Percentiles rank a stretch among this genome's conserved stretches.
phyloP scores from a whole-genome alignment of 2,888 invertebrate genomes.

The Hemithea aestivaria region DNA sequence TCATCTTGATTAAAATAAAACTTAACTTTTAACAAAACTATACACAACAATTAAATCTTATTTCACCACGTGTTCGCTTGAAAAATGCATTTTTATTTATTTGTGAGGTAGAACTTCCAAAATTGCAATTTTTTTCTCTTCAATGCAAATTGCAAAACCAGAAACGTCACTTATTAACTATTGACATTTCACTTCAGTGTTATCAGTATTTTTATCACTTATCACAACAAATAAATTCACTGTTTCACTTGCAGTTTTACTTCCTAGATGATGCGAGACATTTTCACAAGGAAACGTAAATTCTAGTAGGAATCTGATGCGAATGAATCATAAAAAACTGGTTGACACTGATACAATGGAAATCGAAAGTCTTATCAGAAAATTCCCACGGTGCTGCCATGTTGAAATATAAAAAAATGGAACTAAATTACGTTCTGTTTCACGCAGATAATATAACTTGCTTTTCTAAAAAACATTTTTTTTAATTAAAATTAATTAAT shows the following conservation, averaged over 20 bases:
- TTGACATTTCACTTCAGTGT: slow-evolving; percentile 58
- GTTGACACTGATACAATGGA: slow-evolving; percentile 43
- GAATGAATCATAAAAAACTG: slow-evolving; percentile 41
- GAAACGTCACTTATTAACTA: slow-evolving; percentile 67
- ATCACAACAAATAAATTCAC: slow-evolving; percentile 24
- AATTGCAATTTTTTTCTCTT: slow-evolving; percentile 52
- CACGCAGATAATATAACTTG: slow-evolving; percentile 23
- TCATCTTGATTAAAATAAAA: slow-evolving; percentile 52
- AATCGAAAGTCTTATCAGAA: slow-evolving; percentile 55
- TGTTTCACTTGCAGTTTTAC: slow-evolving; percentile 14
- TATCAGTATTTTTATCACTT: slow-evolving; percentile 46
- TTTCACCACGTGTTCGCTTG: slow-evolving; percentile 60
- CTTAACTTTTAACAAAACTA: slow-evolving; percentile 30
- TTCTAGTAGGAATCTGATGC: slow-evolving; percentile 50
- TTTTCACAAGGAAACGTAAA: slow-evolving; percentile 43
- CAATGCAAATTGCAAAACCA: slow-evolving; percentile 42
- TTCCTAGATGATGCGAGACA: slow-evolving; percentile 12
- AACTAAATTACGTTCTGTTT: slow-evolving; percentile 45
- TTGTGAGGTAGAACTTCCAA: slow-evolving; percentile 60
- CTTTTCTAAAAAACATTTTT: too few relatives aligned
- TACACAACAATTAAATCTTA: slow-evolving; percentile 39
- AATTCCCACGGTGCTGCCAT: slow-evolving; percentile 66
- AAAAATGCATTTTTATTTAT: slow-evolving; percentile 60
- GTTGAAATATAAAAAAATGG: slow-evolving; percentile 45
- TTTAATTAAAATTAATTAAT: too few relatives aligned